A percentile compares a stretch with the other conserved stretches of the same genome.
These are phyloP conservation scores for Euzophera pinguis DNA, from an alignment of 2,888 invertebrate species.

Conservation along the genomic window DNA sequence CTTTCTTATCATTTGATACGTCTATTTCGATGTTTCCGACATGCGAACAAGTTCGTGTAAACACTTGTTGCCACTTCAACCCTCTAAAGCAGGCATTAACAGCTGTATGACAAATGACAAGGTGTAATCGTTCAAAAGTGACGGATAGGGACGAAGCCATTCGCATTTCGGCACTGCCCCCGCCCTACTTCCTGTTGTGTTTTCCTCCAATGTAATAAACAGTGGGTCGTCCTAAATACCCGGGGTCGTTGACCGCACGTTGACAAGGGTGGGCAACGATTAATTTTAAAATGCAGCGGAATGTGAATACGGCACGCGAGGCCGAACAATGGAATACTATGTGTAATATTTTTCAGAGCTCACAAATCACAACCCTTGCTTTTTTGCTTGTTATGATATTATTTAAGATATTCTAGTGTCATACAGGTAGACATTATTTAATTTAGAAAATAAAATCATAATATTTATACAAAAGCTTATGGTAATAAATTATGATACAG, in stretches of 20 bases:
- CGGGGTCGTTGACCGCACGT: constrained; percentile 62
- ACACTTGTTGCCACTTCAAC: constrained; percentile 29
- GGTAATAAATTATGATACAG: no score
- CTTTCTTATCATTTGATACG: constrained; percentile 15
- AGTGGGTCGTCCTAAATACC: constrained; percentile 64
- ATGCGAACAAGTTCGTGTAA: constrained; percentile 13
- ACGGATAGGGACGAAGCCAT: constrained; percentile 36
- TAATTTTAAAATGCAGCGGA: constrained; percentile 69
- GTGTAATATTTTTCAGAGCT: constrained; percentile 20
- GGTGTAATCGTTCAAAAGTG: constrained; percentile 36
- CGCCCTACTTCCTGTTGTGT: constrained; percentile 58
- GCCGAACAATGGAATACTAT: constrained; percentile 28
- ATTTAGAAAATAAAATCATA: no score
- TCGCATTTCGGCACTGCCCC: constrained; percentile 29
- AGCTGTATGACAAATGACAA: constrained; percentile 32
- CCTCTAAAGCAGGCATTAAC: constrained; percentile 29
- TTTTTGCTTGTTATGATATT: not conserved
- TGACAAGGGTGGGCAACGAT: constrained; percentile 68
- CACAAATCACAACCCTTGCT: constrained; percentile 1
- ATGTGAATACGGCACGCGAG: constrained; percentile 61
- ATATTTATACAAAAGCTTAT: no score
- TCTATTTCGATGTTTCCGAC: constrained; percentile 14
- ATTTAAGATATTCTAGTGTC: not conserved
- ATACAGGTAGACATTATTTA: no score
- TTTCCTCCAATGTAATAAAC: constrained; percentile 57